Percentiles rank a stretch among this genome's conserved stretches.
phyloP scores from a whole-genome alignment of 2,113 vertebrate genomes.

The Astur gentilis region DNA sequence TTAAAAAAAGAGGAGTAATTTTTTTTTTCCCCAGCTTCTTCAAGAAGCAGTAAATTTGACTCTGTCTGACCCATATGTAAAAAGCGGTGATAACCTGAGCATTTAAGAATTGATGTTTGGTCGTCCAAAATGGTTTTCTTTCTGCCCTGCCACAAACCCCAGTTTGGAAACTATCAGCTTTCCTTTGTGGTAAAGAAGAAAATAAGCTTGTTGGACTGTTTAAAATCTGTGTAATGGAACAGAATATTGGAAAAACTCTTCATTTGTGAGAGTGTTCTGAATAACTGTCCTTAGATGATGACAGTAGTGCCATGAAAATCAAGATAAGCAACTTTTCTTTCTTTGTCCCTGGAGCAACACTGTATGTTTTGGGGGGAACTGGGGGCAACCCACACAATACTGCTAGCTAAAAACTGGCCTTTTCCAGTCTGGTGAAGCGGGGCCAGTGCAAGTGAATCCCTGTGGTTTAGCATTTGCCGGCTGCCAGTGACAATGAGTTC shows the following conservation, averaged over 20 bases:
- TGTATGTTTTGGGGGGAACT: neutral
- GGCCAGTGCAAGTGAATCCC: neutral
- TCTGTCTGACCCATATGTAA: neutral
- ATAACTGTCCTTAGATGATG: neutral
- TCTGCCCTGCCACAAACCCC: neutral
- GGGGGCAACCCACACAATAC: neutral
- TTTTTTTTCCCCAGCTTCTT: neutral
- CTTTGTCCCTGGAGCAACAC: neutral
- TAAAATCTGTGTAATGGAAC: neutral
- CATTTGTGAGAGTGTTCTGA: neutral
- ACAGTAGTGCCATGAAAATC: neutral
- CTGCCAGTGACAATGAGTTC: neutral
- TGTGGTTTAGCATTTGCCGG: fast-evolving
- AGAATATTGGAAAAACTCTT: neutral
- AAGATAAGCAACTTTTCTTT: neutral
- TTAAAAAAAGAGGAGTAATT: neutral
- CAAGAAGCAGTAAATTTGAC: neutral
- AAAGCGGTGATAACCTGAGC: neutral
- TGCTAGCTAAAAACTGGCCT: neutral
- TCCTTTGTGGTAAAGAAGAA: neutral
- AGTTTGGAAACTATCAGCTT: neutral
- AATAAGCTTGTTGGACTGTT: neutral
- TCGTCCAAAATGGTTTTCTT: neutral
- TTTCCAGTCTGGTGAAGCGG: neutral
- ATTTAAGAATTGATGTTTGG: neutral